Evolutionary conservation across 2,888 invertebrate species (phyloP).

Genomic region (Drosophila anceps): DNA sequence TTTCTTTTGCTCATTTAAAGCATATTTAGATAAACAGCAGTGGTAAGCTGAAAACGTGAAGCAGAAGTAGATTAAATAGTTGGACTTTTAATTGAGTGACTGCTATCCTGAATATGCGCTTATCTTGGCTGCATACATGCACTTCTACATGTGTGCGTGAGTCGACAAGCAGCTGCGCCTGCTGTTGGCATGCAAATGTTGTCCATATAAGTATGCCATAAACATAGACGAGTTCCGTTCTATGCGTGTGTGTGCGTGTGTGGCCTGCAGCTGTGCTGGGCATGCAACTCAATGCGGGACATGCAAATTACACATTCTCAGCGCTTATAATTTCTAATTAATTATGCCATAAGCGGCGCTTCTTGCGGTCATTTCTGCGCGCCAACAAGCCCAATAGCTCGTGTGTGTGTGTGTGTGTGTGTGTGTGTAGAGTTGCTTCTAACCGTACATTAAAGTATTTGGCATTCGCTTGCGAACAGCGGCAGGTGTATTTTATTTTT

Average conservation of each 20-base stretch:
- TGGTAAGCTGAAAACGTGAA: background rate
- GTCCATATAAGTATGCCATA: constrained; percentile 32
- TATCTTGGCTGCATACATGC: background rate
- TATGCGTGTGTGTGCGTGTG: constrained; percentile 11
- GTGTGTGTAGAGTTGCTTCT: background rate
- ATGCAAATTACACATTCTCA: constrained; percentile 76
- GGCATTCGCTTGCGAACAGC: constrained; percentile 45
- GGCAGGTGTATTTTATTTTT: constrained; percentile 75
- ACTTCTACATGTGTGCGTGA: constrained; percentile 12
- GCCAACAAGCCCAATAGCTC: constrained; percentile 27
- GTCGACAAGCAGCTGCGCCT: constrained; percentile 39
- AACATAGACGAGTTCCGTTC: background rate
- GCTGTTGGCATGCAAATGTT: constrained; percentile 53
- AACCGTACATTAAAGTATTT: constrained; percentile 24
- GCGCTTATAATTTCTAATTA: constrained; percentile 82
- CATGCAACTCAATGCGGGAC: constrained; percentile 29
- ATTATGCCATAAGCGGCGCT: constrained; percentile 80
- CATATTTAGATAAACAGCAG: background rate
- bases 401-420: constrained; percentile 2
- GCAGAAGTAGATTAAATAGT: constrained; percentile 1
- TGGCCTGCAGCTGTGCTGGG: constrained; percentile 18
- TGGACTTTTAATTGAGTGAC: constrained; percentile 43
- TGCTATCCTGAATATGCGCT: background rate
- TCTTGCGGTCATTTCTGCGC: constrained; percentile 56
- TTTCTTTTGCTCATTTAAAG: background rate